phyloP scores from a whole-genome alignment of 2,888 invertebrate species.

The Macroteleia sp. region DNA sequence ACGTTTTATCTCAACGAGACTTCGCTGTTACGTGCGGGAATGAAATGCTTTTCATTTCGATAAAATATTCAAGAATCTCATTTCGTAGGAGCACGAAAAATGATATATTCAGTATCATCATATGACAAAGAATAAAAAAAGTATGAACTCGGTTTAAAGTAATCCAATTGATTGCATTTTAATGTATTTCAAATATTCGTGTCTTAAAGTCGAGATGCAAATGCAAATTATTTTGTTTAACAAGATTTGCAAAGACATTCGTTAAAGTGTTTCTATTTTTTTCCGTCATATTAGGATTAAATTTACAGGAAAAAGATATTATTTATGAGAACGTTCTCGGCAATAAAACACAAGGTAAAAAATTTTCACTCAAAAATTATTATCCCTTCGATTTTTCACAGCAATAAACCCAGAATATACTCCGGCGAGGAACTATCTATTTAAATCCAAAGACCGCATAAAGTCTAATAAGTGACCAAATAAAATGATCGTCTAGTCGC shows the following conservation, averaged over 20 bases:
- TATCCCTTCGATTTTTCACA: no score
- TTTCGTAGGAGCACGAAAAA: slow-evolving; percentile 13
- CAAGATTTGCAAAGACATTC: no score
- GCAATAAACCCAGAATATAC: slow-evolving; percentile 1
- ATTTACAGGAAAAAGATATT: no score
- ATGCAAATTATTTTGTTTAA: no score
- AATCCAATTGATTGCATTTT: slow-evolving; percentile 15
- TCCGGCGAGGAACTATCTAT: slow-evolving; percentile 1
- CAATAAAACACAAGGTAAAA: no score
- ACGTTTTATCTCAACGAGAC: slow-evolving; percentile 7
- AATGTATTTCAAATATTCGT: no score
- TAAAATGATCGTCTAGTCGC: slow-evolving; percentile 14
- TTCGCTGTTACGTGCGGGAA: slow-evolving; percentile 3
- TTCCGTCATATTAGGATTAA: no score
- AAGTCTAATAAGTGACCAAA: slow-evolving; percentile 32
- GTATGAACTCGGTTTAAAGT: background rate
- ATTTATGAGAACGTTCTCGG: no score
- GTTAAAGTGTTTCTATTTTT: no score
- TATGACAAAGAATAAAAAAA: slow-evolving; percentile 8
- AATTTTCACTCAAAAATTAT: no score
- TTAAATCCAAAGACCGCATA: slow-evolving; percentile 8
- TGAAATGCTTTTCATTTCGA: slow-evolving; percentile 36
- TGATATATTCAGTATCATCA: slow-evolving; percentile 19
- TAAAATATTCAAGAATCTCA: slow-evolving; percentile 45
- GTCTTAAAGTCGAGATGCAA: no score